Base-by-base conservation (phyloP, 2,888 invertebrate species). In the Ametastegia equiseti region DNA sequence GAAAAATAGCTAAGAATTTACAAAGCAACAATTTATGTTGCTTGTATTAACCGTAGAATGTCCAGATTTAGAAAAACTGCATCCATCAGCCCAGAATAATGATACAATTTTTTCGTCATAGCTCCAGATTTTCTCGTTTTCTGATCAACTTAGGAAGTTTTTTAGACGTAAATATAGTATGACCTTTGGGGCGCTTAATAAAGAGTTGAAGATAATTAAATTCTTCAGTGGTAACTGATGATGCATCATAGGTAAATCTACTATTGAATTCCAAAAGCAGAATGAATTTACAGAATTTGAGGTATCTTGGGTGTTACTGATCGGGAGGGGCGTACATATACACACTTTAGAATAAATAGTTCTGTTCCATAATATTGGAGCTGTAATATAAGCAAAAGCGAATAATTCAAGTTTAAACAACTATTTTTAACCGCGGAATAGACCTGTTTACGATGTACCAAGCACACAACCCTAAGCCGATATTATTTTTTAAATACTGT, bases 391-490 rank as follows among this genome's bases (percentile, higher is more conserved):
- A 45, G 13, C 45, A 47, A 15, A 47, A 47, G 27, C 27, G 47
- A 71, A 50, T 75, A 19, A 75, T 75, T 54, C n/a, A 19, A n/a
- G 33, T 36, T 75, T 23, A 36, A 50, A 54, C 23, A 54, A 47
- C 36, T 75, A 75, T 75, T 75, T 75, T 54, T 75, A 75, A 13
- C 75, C 75, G n/a, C n/a, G 50, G 36, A 54, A 45, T 63, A 36
- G 65, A n/a, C 36, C 27, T 33, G 75, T 75, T 75, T 54, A 75
- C 54, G 33, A 75, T 54, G 36, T 75, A 54, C 54, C 33, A 50
- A 54, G 23, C 30, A 47, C 15, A 13, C 30, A 71, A 47, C 11
- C 47, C 27, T 71, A 27, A 71, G 71, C 71, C 1, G 71, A 47
- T 47, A 71, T 71, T 47, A 27, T 30, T 71, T 27, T 71, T 71